Evolutionary conservation across 2,797 vertebrate genomes (phyloP).

Genomic region (Lepus oiostolus): DNA sequence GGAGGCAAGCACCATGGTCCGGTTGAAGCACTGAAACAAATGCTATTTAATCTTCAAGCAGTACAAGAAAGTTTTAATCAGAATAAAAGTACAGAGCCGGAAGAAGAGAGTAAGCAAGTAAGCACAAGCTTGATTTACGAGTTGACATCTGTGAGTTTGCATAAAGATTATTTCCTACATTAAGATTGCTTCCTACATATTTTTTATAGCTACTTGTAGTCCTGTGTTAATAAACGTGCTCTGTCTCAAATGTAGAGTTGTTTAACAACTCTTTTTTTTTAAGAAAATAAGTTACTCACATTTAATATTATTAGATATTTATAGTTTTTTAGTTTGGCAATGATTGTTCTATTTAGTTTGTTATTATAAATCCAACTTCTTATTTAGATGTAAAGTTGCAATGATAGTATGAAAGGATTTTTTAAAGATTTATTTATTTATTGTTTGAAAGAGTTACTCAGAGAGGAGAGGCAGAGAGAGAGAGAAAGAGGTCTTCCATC

Average conservation of each 20-base stretch:
- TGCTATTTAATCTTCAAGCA: conserved; percentile 94
- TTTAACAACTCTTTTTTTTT: neutral
- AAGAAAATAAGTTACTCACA: neutral
- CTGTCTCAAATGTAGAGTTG: conserved; percentile 19
- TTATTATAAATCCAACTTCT: conserved; percentile 30
- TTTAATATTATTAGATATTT: conserved; percentile 32
- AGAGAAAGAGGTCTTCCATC: no score
- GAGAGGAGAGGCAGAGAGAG: no score
- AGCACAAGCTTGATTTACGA: conserved; percentile 65
- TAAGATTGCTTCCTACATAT: neutral
- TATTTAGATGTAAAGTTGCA: conserved; percentile 32
- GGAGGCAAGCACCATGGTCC: conserved; percentile 92
- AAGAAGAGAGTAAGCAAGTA: conserved; percentile 81
- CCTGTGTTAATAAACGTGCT: conserved; percentile 12
- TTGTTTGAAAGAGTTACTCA: no score
- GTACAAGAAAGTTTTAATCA: conserved; percentile 90
- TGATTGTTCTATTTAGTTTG: conserved; percentile 36
- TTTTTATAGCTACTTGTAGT: conserved; percentile 39
- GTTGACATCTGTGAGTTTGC: neutral
- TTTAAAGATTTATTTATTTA: no score
- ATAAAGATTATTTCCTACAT: neutral
- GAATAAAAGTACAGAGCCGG: conserved; percentile 80
- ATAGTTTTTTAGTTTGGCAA: neutral
- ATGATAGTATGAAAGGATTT: neutral
- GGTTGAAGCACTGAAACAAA: conserved; percentile 94